Evolutionary conservation across 1,140 invertebrate species (phyloP).

Genomic region (Euwallacea fornicatus): DNA sequence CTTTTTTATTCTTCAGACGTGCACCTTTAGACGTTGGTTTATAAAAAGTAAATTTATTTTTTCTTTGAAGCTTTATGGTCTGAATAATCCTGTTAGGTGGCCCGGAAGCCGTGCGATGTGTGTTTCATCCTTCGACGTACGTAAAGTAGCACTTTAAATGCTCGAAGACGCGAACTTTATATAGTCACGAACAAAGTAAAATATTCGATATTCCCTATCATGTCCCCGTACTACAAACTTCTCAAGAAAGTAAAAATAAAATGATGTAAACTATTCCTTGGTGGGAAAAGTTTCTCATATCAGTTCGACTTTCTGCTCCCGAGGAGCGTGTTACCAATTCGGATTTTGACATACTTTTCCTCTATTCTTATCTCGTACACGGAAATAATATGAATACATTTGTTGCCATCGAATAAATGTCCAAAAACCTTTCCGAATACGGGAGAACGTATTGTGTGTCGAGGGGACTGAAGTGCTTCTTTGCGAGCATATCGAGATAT

Average conservation of each 20-base stretch:
- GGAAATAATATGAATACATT: constrained; percentile 18
- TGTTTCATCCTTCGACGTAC: not conserved
- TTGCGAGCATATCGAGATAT: too few relatives aligned
- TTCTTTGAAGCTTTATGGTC: constrained; percentile 7
- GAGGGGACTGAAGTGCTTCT: too few relatives aligned
- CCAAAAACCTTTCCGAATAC: constrained; percentile 1
- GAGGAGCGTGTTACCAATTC: constrained; percentile 14
- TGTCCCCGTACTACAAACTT: constrained; percentile 8
- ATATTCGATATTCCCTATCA: constrained; percentile 13
- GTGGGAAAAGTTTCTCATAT: constrained; percentile 19
- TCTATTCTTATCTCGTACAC: constrained; percentile 13
- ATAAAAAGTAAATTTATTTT: constrained; percentile 16
- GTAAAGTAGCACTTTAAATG: not conserved
- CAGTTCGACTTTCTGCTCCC: constrained; percentile 10
- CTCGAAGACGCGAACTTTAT: constrained; percentile 5
- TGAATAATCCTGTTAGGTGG: constrained; percentile 2
- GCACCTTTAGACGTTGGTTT: constrained; percentile 10
- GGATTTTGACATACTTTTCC: constrained; percentile 14
- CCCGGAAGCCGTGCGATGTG: not conserved
- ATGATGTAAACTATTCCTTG: constrained; percentile 19
- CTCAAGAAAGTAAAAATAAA: constrained; percentile 13
- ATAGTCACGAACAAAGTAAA: not conserved
- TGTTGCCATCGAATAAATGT: constrained; percentile 13
- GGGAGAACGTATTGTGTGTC: not conserved
- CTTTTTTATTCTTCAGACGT: constrained; percentile 4